These are phyloP conservation scores for Trachurus trachurus DNA, from an alignment of 2,797 vertebrate species.

Conservation along the genomic window DNA sequence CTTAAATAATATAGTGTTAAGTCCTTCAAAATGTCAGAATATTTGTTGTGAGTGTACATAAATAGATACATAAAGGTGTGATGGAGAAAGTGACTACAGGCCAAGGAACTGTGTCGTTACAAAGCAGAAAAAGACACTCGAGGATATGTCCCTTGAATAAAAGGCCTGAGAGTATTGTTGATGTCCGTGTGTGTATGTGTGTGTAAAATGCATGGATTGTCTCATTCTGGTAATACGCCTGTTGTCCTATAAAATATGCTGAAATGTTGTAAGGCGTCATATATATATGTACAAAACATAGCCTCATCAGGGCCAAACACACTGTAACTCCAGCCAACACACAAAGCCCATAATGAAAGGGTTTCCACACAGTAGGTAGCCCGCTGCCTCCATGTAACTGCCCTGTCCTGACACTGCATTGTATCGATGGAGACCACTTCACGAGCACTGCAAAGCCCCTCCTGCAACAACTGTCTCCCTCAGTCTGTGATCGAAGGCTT, in stretches of 20 bases:
- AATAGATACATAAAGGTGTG: conserved; percentile 44
- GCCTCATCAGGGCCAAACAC: conserved; percentile 54
- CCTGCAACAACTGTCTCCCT: conserved; percentile 48
- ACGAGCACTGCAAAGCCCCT: conserved; percentile 48
- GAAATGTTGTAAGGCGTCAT: conserved; percentile 78
- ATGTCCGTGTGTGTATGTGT: conserved; percentile 56
- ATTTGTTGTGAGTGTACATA: conserved; percentile 45
- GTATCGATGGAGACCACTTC: conserved; percentile 17
- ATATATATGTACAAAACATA: conserved; percentile 52
- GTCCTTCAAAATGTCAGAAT: conserved; percentile 61
- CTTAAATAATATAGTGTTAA: conserved; percentile 61
- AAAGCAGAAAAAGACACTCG: conserved; percentile 70
- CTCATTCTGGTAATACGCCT: conserved; percentile 74
- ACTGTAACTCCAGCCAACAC: conserved; percentile 51
- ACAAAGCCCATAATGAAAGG: conserved; percentile 35
- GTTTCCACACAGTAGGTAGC: conserved; percentile 47
- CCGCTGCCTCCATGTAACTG: conserved; percentile 49
- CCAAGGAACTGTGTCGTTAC: conserved; percentile 66
- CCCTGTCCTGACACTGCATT: conserved; percentile 19
- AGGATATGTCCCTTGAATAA: conserved; percentile 76
- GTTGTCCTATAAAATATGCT: conserved; percentile 77
- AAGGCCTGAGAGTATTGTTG: conserved; percentile 83
- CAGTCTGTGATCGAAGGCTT: conserved; percentile 62
- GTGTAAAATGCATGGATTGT: conserved; percentile 83
- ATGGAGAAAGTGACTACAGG: conserved; percentile 63